Conservation (phyloP, 2,888 invertebrate species). For the Drosophila antonietae region DNA sequence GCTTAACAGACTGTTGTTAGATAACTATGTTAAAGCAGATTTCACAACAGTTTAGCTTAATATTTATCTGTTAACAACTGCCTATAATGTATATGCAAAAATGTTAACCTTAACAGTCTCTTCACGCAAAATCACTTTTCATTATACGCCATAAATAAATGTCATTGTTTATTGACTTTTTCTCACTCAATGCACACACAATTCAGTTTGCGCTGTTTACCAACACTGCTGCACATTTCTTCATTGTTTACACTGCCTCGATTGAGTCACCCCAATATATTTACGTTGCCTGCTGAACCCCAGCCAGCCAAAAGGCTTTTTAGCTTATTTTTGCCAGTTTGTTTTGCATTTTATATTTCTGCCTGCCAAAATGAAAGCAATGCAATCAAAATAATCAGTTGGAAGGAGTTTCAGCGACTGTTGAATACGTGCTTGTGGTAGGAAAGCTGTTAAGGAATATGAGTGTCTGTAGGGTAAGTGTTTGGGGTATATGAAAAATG, state of each 20-base stretch:
- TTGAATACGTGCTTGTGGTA: not conserved
- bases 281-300: not conserved
- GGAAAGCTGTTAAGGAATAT: not conserved
- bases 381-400: not conserved
- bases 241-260: conserved; percentile 1
- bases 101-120: not conserved
- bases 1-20: too few species aligned
- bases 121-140: not conserved
- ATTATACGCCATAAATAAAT: conserved; percentile 11
- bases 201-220: conserved; percentile 1
- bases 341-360: conserved; percentile 24
- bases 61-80: not conserved
- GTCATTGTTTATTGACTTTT: conserved; percentile 6
- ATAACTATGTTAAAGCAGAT: not conserved
- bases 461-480: not conserved
- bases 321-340: conserved; percentile 23
- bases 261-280: conserved; percentile 24
- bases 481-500: too few species aligned
- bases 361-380: conserved; percentile 8
- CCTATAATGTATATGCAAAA: too few species aligned
- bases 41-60: not conserved
- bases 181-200: not conserved
- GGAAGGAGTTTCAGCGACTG: not conserved
- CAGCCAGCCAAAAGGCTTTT: not conserved
- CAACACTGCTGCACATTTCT: conserved; percentile 6